Evolutionary conservation across 2,113 vertebrate species (phyloP), one percentile per base, ranked within the genome.

Genomic region (Acrocephalus kingi): DNA sequence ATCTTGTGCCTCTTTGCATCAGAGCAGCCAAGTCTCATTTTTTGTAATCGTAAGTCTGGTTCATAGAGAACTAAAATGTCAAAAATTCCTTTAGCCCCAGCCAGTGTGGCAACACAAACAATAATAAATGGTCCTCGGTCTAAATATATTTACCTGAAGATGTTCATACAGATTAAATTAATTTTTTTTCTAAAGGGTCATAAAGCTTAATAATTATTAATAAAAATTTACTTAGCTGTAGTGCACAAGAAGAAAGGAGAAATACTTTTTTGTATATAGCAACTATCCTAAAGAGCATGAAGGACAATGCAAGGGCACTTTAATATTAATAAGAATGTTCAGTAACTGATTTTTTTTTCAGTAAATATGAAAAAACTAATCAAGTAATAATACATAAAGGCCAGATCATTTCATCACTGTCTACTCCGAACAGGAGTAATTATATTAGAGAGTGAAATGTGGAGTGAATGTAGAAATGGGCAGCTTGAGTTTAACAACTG

Each of bases 331-430:
- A 78, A 79, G 37, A 87, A 63, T 58, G 77, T 86, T 82, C 48
- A 59, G 59, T 51, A 52, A 43, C 27, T 91, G 73, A 51, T 96
- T 89, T 87, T 81, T 92, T 94, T 89, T 95, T 95, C 22, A 88
- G 28, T 59, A 94, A 95, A 91, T 85, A 75, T 10, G 6, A 55
- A 85, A 91, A 96, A 85, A 91, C 48, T 82, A 94, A 93, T 95
- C 71, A 89, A 91, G 81, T 67, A 89, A 62, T 75, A 92, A 81
- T 96, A 82, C 39, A 45, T 81, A 96, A 97, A 97, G 96, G 94
- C 96, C 92, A 96, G 71, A 86, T 95, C 43, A 94, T 84, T 97
- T 96, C 61, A 89, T 98, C 91, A 91, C 61, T 96, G 95, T 95
- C 95, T 85, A 21, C 93, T 97, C 76, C 76, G 72, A 95, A 90